phyloP scores from a whole-genome alignment of 2,888 invertebrate species.

The Leucania comma region DNA sequence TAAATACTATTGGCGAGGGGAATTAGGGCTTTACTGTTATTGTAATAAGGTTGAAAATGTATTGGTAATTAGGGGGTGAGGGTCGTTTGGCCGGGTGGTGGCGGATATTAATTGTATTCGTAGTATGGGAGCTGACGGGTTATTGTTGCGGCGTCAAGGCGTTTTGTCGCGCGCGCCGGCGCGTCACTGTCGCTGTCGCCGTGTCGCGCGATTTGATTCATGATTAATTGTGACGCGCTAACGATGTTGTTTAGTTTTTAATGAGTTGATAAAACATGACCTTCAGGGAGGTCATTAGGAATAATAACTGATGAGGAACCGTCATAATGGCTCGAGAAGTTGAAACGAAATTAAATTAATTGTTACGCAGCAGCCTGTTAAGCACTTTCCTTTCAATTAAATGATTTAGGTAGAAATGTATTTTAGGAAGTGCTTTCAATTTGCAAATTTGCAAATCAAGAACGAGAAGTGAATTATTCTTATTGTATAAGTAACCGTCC shows the following conservation, averaged over 20 bases:
- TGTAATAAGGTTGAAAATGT: constrained; percentile 52
- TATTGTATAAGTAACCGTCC: background rate
- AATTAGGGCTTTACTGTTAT: constrained; percentile 39
- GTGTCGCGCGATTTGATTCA: constrained; percentile 58
- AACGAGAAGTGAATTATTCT: background rate
- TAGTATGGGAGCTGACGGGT: constrained; percentile 70
- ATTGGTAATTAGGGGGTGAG: constrained; percentile 46
- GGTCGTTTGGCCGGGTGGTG: constrained; percentile 58
- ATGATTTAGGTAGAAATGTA: background rate
- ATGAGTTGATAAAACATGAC: constrained; percentile 56
- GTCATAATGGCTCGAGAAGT: constrained; percentile 6
- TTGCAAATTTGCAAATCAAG: too few species aligned
- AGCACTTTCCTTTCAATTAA: constrained; percentile 3
- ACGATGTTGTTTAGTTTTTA: constrained; percentile 64
- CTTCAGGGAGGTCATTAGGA: constrained; percentile 38
- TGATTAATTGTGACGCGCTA: constrained; percentile 60
- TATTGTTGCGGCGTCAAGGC: constrained; percentile 71
- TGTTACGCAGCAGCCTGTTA: constrained; percentile 6
- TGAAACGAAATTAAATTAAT: constrained; percentile 17
- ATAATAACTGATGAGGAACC: constrained; percentile 18
- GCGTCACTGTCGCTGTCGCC: constrained; percentile 61
- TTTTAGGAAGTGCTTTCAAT: background rate
- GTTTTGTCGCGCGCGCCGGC: constrained; percentile 69
- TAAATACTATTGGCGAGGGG: constrained; percentile 13
- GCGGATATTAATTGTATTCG: constrained; percentile 73